These are phyloP conservation scores for Semibalanus balanoides DNA, from an alignment of 1,140 invertebrate species.

Conservation along the genomic window DNA sequence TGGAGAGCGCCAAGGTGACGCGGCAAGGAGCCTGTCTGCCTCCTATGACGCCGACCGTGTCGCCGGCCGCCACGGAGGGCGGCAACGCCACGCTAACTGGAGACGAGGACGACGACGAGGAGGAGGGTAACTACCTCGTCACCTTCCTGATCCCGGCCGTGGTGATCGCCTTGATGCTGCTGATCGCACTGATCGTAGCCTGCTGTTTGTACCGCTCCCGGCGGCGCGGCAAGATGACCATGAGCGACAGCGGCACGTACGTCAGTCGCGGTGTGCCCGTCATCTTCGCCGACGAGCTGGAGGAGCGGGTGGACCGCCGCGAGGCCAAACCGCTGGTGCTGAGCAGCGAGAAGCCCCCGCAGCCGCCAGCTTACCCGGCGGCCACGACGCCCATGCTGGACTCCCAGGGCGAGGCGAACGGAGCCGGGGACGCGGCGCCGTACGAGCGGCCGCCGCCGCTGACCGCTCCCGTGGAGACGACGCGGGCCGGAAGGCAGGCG, in stretches of 20 bases:
- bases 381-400: constrained; percentile 38
- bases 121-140: constrained; percentile 59
- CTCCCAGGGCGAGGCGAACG: constrained; percentile 22
- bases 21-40: constrained; percentile 55
- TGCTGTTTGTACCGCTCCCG: constrained; percentile 72
- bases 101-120: constrained; percentile 37
- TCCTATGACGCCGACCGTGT: constrained; percentile 32
- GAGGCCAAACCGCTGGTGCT: constrained; percentile 82
- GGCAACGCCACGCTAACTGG: constrained; percentile 54
- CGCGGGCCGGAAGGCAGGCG: constrained; percentile 43
- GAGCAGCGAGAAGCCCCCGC: constrained; percentile 80
- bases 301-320: constrained; percentile 65
- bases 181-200: constrained; percentile 70
- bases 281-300: constrained; percentile 81
- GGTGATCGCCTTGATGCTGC: constrained; percentile 73
- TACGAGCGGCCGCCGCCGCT: constrained; percentile 65
- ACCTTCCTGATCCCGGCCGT: constrained; percentile 79
- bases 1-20: constrained; percentile 53
- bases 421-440: constrained; percentile 28
- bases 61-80: constrained; percentile 46
- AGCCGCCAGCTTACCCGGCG: constrained; percentile 58
- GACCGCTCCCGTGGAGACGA: constrained; percentile 47
- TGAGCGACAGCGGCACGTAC: constrained; percentile 47
- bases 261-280: constrained; percentile 82
- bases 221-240: constrained; percentile 63